Evolutionary conservation across 2,113 vertebrate species (phyloP).

Genomic region (Sminthopsis crassicaudata): DNA sequence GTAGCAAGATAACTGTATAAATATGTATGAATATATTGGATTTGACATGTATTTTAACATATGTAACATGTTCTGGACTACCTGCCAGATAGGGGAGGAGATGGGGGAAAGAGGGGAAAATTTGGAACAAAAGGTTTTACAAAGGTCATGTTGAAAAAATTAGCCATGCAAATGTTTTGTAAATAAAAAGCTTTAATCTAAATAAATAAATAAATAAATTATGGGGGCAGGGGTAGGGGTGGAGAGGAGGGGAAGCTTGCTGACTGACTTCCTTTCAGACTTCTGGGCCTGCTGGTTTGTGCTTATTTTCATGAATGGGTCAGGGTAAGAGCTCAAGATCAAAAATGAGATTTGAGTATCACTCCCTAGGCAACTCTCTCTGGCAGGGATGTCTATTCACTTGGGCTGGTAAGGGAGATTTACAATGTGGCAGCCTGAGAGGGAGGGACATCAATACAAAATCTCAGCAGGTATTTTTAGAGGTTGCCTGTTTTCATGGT

Average conservation of each 20-base stretch:
- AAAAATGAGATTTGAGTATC: not conserved
- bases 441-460: not conserved
- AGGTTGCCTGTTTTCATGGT: not conserved
- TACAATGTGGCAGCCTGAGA: not conserved
- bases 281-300: slow-evolving; percentile 47
- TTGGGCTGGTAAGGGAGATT: not conserved
- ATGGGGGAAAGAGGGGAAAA: no score
- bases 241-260: not conserved
- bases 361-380: not conserved
- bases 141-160: no score
- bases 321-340: slow-evolving; percentile 9
- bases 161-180: no score
- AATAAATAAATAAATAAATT: no score
- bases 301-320: slow-evolving; percentile 38
- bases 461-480: not conserved
- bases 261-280: slow-evolving; percentile 48
- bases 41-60: no score
- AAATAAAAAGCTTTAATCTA: no score
- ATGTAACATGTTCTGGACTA: no score
- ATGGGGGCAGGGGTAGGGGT: no score
- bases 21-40: no score
- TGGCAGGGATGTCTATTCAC: not conserved
- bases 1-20: no score
- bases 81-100: no score
- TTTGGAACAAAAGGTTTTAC: no score